Evolutionary conservation across 2,888 invertebrate species (phyloP).

Genomic region (Chymomyza procnemis): DNA sequence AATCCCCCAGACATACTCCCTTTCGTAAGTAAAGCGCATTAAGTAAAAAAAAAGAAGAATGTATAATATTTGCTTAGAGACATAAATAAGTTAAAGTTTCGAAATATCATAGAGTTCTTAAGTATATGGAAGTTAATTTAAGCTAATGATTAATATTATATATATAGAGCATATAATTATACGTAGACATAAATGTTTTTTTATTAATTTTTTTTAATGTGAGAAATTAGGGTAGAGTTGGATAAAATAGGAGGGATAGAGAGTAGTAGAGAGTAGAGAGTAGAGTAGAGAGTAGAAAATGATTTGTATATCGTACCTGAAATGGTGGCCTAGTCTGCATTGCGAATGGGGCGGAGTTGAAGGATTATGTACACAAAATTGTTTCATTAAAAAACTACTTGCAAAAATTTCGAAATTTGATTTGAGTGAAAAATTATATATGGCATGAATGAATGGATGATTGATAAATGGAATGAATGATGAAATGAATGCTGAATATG

Average conservation of each 20-base stretch:
- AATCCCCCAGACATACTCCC: too few relatives aligned
- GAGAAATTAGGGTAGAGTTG: slow-evolving; percentile 42
- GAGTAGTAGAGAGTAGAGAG: slow-evolving; percentile 27
- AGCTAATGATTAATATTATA: slow-evolving; percentile 16
- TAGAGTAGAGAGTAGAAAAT: slow-evolving; percentile 56
- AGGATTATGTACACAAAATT: slow-evolving; percentile 74
- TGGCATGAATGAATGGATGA: slow-evolving; percentile 31
- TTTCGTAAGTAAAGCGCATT: background rate
- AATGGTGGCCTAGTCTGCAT: slow-evolving; percentile 78
- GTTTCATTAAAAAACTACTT: slow-evolving; percentile 69
- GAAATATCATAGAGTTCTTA: slow-evolving; percentile 6
- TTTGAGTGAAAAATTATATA: slow-evolving; percentile 23
- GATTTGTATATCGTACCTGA: slow-evolving; percentile 77
- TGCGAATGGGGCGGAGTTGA: slow-evolving; percentile 70
- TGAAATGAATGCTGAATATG: slow-evolving; percentile 4
- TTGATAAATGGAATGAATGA: slow-evolving; percentile 26
- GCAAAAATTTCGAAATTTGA: slow-evolving; percentile 64
- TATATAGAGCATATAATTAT: slow-evolving; percentile 4
- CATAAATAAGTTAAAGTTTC: background rate
- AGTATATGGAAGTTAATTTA: slow-evolving; percentile 8
- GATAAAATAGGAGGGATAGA: slow-evolving; percentile 14
- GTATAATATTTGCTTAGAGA: slow-evolving; percentile 15
- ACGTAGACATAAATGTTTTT: slow-evolving; percentile 15
- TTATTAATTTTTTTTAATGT: slow-evolving; percentile 20
- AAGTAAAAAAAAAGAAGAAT: background rate